A percentile compares a stretch with the other conserved stretches of the same genome.
phyloP scores from a whole-genome alignment of 1,140 invertebrate species.

The Periplaneta americana region DNA sequence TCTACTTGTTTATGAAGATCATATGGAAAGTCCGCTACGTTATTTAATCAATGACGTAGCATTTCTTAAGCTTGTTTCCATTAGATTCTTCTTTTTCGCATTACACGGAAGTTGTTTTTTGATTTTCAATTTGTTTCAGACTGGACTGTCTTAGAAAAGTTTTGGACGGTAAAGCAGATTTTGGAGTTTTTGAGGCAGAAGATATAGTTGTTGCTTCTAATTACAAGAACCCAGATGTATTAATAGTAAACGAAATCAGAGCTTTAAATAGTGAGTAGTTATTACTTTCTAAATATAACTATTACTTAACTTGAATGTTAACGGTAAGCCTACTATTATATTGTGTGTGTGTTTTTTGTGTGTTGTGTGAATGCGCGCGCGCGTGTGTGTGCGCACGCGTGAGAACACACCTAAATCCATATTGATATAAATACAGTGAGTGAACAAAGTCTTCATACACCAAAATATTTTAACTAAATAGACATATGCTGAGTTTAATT shows the following conservation, averaged over 20 bases:
- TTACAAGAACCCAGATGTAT: constrained; percentile 54
- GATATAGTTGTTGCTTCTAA: constrained; percentile 65
- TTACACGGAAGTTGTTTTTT: no score
- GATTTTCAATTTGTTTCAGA: constrained; percentile 39
- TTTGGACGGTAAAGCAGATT: constrained; percentile 65
- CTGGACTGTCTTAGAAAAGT: constrained; percentile 71
- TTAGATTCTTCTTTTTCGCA: no score
- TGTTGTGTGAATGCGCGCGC: background rate
- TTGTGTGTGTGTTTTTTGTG: background rate
- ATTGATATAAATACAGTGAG: no score
- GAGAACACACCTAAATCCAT: background rate
- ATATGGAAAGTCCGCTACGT: no score
- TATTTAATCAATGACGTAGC: no score
- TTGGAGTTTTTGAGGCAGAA: constrained; percentile 75
- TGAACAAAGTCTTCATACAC: no score
- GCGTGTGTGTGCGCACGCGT: background rate
- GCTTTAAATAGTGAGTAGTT: constrained; percentile 30
- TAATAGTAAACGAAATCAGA: constrained; percentile 63
- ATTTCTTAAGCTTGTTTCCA: no score
- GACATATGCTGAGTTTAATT: no score
- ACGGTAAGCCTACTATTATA: background rate
- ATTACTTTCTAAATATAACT: background rate
- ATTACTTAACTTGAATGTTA: background rate
- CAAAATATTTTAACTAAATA: no score
- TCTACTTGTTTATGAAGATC: no score